Evolutionary conservation across 2,113 vertebrate genomes (phyloP), one percentile per base, ranked within the genome.

Genomic region (Cairina moschata): DNA sequence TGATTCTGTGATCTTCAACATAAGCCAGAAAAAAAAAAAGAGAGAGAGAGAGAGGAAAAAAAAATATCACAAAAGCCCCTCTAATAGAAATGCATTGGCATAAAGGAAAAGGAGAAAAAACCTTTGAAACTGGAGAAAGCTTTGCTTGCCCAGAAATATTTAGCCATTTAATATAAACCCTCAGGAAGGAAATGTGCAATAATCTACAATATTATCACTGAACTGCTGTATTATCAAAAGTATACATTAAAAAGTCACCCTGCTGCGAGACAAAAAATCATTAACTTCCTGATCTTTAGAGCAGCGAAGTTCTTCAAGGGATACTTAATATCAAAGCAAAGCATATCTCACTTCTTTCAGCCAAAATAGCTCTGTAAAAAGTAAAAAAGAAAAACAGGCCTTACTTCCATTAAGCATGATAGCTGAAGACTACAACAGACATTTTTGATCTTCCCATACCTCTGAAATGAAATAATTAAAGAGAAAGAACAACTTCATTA

Each of bases 231-330:
- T 86, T 88, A 67, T 36, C 77, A 81, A 95, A 94, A 77, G 67
- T 68, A 77, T 36, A 83, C 44, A 74, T 90, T 58, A 92, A 91
- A 95, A 95, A 77, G n/a, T 93, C 63, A 73, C 38, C 44, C 76
- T 75, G 59, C 17, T 69, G 16, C 6, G 6, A 86, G 79, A 94
- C 80, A 96, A 89, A 86, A 86, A 92, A 71, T 67, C 40, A 91
- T 91, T 91, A 86, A 71, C 86, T 93, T 93, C 42, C 59, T 85
- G 74, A 78, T 83, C 93, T 55, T 88, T 80, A 83, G 20, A 95
- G 73, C 69, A 96, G 31, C 10, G 67, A 87, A 75, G 56, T 88
- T 44, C 71, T 96, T 93, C 56, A 88, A 93, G 75, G 60, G 38
- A 77, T 52, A 67, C 56, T 89, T 96, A 81, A 69, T 91, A 88